phyloP scores from a whole-genome alignment of 1,140 invertebrate species.

The Trichogramma pretiosum region DNA sequence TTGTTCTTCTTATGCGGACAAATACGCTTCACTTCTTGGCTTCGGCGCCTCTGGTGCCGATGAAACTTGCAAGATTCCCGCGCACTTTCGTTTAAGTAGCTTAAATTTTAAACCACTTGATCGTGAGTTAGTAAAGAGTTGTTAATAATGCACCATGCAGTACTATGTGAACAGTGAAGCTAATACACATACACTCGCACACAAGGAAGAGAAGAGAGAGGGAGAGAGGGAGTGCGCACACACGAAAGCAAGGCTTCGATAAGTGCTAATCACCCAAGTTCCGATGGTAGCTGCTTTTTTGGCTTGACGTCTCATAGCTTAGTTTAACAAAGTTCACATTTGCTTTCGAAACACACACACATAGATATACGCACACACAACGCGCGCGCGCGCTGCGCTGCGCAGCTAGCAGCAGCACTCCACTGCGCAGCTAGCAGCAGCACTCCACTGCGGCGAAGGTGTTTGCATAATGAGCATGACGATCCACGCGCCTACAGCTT shows the following conservation, averaged over 20 bases:
- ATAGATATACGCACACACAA: too few species aligned
- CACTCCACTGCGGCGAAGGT: too few species aligned
- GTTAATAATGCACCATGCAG: conserved; percentile 4
- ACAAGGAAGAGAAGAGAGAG: too few species aligned
- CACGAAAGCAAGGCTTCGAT: not conserved
- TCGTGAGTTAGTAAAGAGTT: not conserved
- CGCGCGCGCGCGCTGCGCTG: not conserved
- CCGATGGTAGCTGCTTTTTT: not conserved
- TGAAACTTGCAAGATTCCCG: too few species aligned
- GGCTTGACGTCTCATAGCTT: not conserved
- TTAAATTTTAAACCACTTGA: not conserved
- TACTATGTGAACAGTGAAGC: not conserved
- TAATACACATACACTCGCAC: not conserved
- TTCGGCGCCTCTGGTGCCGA: too few species aligned
- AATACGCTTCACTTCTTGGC: not conserved
- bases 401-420: not conserved
- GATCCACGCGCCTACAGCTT: too few species aligned
- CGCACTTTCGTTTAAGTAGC: conserved; percentile 1
- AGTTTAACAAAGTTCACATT: not conserved
- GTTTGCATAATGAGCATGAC: too few species aligned
- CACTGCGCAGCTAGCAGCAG: too few species aligned
- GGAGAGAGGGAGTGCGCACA: too few species aligned
- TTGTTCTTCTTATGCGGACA: not conserved
- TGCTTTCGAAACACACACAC: too few species aligned
- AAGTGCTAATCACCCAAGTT: not conserved